phyloP scores from a whole-genome alignment of 2,113 vertebrate genomes.

The Cnemophilus loriae region DNA sequence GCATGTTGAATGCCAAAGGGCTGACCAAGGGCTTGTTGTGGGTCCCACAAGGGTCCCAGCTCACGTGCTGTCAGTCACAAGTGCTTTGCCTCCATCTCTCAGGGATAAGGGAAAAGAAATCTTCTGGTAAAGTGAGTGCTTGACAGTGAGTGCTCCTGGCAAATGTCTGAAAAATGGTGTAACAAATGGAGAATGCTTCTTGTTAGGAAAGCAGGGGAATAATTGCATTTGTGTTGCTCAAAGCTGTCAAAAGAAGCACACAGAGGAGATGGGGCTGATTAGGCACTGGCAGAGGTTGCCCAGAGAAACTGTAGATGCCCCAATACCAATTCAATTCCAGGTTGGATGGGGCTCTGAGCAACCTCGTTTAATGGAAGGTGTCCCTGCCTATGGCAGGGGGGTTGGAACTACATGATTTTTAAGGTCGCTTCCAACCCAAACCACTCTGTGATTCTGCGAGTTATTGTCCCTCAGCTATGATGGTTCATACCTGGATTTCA shows the following conservation, averaged over 20 bases:
- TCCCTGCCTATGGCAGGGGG: neutral
- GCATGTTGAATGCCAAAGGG: neutral
- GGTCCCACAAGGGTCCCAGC: neutral
- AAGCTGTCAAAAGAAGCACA: constrained; percentile 14
- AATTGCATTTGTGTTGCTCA: neutral
- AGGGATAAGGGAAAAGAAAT: neutral
- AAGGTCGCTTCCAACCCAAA: neutral
- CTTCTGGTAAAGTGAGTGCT: neutral
- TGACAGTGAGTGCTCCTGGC: neutral
- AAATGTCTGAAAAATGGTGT: neutral
- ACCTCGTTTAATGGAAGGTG: neutral
- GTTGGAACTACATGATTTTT: neutral
- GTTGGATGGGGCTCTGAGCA: neutral
- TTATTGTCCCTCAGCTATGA: neutral
- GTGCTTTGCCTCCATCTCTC: neutral
- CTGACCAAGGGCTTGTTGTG: neutral
- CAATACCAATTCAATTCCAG: neutral
- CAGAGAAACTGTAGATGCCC: neutral
- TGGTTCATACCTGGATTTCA: constrained; percentile 87
- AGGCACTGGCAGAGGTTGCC: neutral
- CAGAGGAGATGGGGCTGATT: neutral
- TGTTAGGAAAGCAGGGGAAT: neutral
- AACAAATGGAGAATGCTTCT: neutral
- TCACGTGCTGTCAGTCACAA: neutral
- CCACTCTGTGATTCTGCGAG: neutral